Base-by-base conservation (phyloP, 1,140 invertebrate genomes). In the Camponotus vicinus region DNA sequence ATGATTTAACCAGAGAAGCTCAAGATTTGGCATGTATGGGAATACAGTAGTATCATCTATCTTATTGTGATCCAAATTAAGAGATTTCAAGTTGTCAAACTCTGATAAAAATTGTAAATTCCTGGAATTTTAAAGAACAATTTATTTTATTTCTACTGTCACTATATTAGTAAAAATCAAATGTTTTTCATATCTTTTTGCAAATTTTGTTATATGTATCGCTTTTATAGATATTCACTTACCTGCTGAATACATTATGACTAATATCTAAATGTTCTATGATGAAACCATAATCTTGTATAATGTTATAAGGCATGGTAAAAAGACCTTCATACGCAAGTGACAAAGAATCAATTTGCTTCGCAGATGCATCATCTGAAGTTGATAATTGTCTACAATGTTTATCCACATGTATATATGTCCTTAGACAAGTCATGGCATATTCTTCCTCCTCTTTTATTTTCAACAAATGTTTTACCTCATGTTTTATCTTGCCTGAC, bases 1-100 rank as follows among this genome's bases (percentile, higher is more conserved):
- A 90, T 97, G 96, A 94, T 98, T 98, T 42, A 98, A 88, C 97
- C 97, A 98, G 6, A 98, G 93, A 49, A 97, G 95, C 89, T 97
- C 96, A n/a, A 98, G 92, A 88, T 96, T 96, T 15, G 96, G 96
- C 91, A 97, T 93, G n/a, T 94, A 94, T 4, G 97, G 97, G 52
- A 98, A 96, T n/a, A 95, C 92, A 37, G 96, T 96, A 34, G 96
- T 95, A 2, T 96, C 96, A 61, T 95, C 96, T 61, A 98, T 96
- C 2, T 95, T 95, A 93, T 98, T 98, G 88, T 97, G 96, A 93
- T 98, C 97, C 64, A 97, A 95, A 89, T 98, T 97, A 42, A 98
- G 90, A 1, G 97, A 97, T 6, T 96, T 96, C 21, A 98, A 91
- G 84, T 96, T 96, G 75, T 96, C 96, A 93, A 98, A 97, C 86